phyloP scores from a whole-genome alignment of 2,113 vertebrate species.

The Gadus macrocephalus region DNA sequence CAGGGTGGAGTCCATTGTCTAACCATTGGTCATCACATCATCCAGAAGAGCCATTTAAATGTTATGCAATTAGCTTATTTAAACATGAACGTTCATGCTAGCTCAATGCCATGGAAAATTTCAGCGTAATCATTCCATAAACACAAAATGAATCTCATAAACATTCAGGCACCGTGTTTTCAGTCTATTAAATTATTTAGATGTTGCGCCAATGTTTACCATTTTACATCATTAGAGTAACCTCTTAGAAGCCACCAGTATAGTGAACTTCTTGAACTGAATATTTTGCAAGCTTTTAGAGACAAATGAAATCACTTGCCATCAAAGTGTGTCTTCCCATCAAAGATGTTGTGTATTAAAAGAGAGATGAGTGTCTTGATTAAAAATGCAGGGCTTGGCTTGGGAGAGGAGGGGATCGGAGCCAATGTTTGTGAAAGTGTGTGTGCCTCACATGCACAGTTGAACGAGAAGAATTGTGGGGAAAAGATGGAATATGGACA shows the following conservation, averaged over 20 bases:
- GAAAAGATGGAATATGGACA: constrained; percentile 9
- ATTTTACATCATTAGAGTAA: constrained; percentile 64
- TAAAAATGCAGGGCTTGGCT: constrained; percentile 60
- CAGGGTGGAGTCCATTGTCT: constrained; percentile 45
- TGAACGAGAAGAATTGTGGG: constrained; percentile 8
- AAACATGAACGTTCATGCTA: constrained; percentile 41
- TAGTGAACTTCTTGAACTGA: constrained; percentile 51
- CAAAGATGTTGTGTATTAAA: constrained; percentile 61
- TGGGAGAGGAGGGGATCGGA: constrained; percentile 19
- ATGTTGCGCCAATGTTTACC: constrained; percentile 62
- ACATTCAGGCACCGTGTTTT: constrained; percentile 53
- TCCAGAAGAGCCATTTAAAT: constrained; percentile 30
- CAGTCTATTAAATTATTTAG: constrained; percentile 59
- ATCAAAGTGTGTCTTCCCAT: constrained; percentile 64
- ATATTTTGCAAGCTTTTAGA: constrained; percentile 62
- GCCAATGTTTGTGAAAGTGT: constrained; percentile 24
- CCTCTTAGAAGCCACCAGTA: constrained; percentile 58
- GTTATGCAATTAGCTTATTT: constrained; percentile 30
- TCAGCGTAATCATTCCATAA: constrained; percentile 47
- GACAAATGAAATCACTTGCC: constrained; percentile 59
- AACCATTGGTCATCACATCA: constrained; percentile 8
- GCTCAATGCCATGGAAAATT: constrained; percentile 50
- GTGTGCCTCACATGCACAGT: constrained; percentile 4
- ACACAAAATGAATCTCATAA: constrained; percentile 53
- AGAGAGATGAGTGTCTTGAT: constrained; percentile 61